A percentile compares a stretch with the other conserved stretches of the same genome.
Conservation (phyloP, 2,888 invertebrate species). For the Schizaphis graminum region DNA sequence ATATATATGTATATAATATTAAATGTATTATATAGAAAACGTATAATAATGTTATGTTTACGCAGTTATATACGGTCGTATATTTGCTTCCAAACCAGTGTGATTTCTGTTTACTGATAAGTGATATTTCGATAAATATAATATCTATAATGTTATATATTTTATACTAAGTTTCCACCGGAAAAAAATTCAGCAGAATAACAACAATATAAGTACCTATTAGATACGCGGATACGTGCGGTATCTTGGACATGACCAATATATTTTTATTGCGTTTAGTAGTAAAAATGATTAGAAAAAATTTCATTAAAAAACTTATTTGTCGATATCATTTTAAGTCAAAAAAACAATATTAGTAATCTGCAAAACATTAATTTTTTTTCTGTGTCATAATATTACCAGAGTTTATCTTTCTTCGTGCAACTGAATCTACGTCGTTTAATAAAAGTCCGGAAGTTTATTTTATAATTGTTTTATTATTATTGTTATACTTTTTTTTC, state of each 20-base stretch:
- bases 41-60: not conserved
- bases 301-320: not conserved
- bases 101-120: not conserved
- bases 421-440: not conserved
- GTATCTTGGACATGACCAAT: not conserved
- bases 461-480: slow-evolving; percentile 5
- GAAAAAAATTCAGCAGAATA: not conserved
- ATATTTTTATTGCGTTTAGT: not conserved
- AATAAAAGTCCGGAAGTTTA: not conserved
- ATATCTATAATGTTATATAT: not conserved
- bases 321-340: not conserved
- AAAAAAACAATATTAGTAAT: not conserved
- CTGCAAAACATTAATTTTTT: not conserved
- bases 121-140: not conserved
- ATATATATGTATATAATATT: not conserved
- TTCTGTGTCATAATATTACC: not conserved
- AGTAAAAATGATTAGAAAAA: not conserved
- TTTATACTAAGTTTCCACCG: not conserved
- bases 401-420: not conserved
- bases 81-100: not conserved
- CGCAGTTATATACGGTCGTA: not conserved
- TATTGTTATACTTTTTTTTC: not conserved
- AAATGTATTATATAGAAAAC: not conserved
- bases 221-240: not conserved
- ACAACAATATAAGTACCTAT: not conserved